Evolutionary conservation across 2,113 vertebrate species (phyloP), one percentile per base, ranked within the genome.

Genomic region (Uropsilus gracilis): DNA sequence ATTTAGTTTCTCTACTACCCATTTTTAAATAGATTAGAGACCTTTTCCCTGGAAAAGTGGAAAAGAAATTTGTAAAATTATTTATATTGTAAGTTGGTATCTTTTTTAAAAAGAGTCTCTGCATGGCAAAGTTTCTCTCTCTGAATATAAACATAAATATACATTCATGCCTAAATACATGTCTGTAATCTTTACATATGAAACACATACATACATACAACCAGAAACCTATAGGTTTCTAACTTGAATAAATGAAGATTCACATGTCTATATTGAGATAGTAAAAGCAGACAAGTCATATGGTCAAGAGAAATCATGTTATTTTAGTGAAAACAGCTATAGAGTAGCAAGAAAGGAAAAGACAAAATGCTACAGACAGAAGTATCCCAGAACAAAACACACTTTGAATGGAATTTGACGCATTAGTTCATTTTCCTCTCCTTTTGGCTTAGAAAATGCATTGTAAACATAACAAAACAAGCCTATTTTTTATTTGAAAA

Each of bases 391-490:
- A 88, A 87, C 14, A 72, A 85, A 93, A 72, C 11, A 55, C 14
- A 63, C 3, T 77, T n/a, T 37, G 34, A 22, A 6, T 91, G 44
- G 3, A 53, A 39, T 82, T 48, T 82, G 86, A 77, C 77, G 85
- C 34, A 39, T 90, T 64, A 48, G 28, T 71, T 90, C 37, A 66
- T 86, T 73, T 77, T 59, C 50, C n/a, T 68, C 39, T 86, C 20
- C 24, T 83, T 77, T 66, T 82, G 39, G 46, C 64, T 94, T 92
- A 57, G 63, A 78, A 92, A 90, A n/a, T 50, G 1, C 44, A 73
- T 10, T 73, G 24, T n/a, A 64, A 95, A 75, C 84, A 18, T 46
- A 86, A 83, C 53, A 48, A 63, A 78, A 44, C 44, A 57, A 61
- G 39, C 4, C 1, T 61, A 46, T 34, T 90, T 80, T 95, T 61